Base-by-base conservation (phyloP, 2,888 invertebrate species). In the Schizotus pectinicornis region DNA sequence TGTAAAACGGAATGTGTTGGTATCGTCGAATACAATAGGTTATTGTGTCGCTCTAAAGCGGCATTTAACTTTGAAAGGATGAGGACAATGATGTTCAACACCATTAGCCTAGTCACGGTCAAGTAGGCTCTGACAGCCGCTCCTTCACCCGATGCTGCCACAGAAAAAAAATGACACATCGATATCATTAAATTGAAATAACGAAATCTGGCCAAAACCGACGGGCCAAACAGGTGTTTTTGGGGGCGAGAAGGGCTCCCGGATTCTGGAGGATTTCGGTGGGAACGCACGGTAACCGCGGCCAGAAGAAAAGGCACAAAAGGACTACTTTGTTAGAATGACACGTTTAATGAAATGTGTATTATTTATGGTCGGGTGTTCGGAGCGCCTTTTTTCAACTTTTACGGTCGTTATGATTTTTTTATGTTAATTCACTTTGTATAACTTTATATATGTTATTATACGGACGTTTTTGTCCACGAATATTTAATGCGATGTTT, bases 281-380 rank as follows among this genome's bases (percentile, higher is more conserved):
- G 54, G 52, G 55, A 62, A 58, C 56, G 42, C 46, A 46, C 22
- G 37, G 11, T 11, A 32, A 55, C 57, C 51, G 64, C 56, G 57
- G 55, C 36, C 60, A 53, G 60, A 63, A 62, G 50, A 64, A 63
- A 71, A 61, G 67, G 57, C 64, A 73, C 74, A 74, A 75, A 70
- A 68, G 72, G 59, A 68, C 71, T 71, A 71, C 74, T 75, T 75
- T 74, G 73, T 75, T 70, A 67, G 65, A 67, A 69, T 74, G 75
- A 74, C 75, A 74, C 67, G 68, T 74, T 72, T 73, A 74, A 74
- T 73, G 74, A 74, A 74, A 74, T 69, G 72, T 69, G 65, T 67
- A 69, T 74, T 72, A 75, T 75, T 74, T 75, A 75, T 74, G 71
- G 67, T 58, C 47, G 61, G 52, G 42, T 32, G 34, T 13, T 34